These are phyloP conservation scores for Chamaea fasciata DNA, from an alignment of 2,113 vertebrate species.

Conservation along the genomic window DNA sequence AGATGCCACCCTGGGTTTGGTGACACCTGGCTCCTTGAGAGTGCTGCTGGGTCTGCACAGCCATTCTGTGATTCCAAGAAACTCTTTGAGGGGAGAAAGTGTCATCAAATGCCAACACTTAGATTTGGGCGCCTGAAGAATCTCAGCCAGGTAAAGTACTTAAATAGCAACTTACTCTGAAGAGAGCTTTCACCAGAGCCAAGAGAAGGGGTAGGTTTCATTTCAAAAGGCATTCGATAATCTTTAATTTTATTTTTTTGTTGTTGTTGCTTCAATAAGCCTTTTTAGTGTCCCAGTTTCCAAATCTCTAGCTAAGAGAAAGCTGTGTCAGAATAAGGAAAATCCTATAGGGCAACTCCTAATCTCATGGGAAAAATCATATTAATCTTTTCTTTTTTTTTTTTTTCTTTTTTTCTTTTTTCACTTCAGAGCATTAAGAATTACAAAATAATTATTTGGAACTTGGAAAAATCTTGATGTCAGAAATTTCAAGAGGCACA, in stretches of 20 bases:
- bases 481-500: neutral
- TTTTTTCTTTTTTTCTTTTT: neutral
- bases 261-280: neutral
- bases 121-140: neutral
- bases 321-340: neutral
- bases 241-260: neutral
- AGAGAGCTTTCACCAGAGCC: neutral
- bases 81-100: neutral
- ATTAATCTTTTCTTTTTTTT: no score
- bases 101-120: neutral
- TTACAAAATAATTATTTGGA: neutral
- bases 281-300: neutral
- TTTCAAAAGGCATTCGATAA: neutral
- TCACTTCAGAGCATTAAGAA: neutral
- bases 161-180: neutral
- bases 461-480: neutral
- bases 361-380: neutral
- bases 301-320: neutral
- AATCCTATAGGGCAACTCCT: neutral
- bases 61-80: neutral
- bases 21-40: neutral
- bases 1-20: conserved; percentile 67
- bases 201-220: neutral
- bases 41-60: neutral
- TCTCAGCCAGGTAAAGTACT: neutral